Base-by-base conservation (phyloP, 2,888 invertebrate genomes). In the Empis stercorea region DNA sequence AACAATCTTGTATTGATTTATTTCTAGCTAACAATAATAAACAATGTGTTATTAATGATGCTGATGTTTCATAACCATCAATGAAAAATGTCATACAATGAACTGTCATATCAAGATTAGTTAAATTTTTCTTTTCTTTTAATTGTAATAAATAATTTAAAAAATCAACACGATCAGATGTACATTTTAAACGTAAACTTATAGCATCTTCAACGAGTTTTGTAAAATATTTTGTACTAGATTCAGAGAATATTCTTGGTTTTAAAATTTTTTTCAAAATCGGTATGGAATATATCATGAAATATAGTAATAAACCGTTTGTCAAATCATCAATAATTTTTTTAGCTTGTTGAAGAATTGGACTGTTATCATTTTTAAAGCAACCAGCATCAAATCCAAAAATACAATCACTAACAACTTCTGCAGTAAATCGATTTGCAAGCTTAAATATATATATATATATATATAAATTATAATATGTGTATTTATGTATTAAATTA, bases 341-440 rank as follows among this genome's bases (percentile, higher is more conserved):
- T 13, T 54, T 51, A 9, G 51, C 52, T 38, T 52, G 49, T 48
- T 50, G 43, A 6, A 47, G 32, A 10, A 55, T 48, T 32, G 47
- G 41, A 11, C 50, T 46, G 13, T 48, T 48, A 23, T 48, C 27
- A 10, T 47, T 44, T n/a, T 37, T 37, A 14, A 63, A 59, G 10
- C 63, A 52, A 9, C 60, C 59, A 1, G 59, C 61, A 42, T 66
- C 62, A 3, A 66, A 56, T 42, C 63, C 64, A 59, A 62, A 68
- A 27, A 64, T 55, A 16, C 62, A 59, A 41, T 61, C 64, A 1
- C 57, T 57, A 50, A 66, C 59, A 1, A 59, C 56, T 15, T 60
- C 56, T 1, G 57, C 57, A 0, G 60, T 62, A 40, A 52, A 65
- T 10, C 61, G 59, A 41, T 59, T 54, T 16, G 59, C 49, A 2